These are phyloP conservation scores for Schlechtendalia chinensis DNA, from an alignment of 1,140 invertebrate species.

Conservation along the genomic window DNA sequence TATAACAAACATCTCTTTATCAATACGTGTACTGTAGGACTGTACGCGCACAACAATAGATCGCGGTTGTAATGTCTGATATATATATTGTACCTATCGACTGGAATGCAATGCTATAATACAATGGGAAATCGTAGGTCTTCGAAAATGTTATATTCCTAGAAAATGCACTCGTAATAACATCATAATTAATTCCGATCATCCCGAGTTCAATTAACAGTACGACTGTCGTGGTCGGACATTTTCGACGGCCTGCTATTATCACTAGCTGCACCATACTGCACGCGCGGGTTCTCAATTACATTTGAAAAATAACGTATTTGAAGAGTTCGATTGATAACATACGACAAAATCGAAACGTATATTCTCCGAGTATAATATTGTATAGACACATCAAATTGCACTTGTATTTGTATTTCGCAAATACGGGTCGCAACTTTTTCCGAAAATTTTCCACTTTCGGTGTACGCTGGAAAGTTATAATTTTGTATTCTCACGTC, in stretches of 20 bases:
- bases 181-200: background rate
- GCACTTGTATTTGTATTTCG: no score
- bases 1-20: background rate
- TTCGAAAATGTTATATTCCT: background rate
- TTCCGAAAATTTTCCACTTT: background rate
- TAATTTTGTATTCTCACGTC: background rate
- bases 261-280: no score
- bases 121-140: background rate
- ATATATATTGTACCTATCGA: background rate
- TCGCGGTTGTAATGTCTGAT: background rate
- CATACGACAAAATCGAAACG: no score
- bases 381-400: no score
- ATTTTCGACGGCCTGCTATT: no score
- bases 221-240: no score
- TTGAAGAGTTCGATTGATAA: no score
- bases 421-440: background rate
- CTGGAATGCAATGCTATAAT: background rate
- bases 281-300: no score
- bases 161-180: background rate
- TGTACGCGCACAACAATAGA: background rate
- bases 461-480: constrained; percentile 16
- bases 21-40: background rate
- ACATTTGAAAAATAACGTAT: no score
- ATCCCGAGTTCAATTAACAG: background rate
- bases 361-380: no score